Percentiles rank a stretch among this genome's conserved stretches.
Conservation (phyloP, 2,888 invertebrate genomes). For the Druceiella hillmani region DNA sequence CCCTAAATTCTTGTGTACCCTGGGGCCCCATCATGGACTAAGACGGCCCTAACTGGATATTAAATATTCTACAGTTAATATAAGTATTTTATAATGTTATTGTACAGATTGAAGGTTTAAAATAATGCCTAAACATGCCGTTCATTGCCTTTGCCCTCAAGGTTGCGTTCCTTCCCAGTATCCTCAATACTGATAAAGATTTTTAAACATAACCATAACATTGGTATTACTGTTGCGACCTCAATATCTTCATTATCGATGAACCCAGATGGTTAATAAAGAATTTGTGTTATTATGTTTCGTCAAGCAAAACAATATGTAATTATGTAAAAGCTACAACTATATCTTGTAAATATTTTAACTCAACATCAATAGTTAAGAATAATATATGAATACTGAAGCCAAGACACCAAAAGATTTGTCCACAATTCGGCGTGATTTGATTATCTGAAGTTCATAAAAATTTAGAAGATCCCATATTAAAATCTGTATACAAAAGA, state of each 20-base stretch:
- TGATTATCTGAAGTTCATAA: conserved; percentile 6
- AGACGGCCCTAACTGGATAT: no score
- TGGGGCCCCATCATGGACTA: no score
- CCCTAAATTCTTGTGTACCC: no score
- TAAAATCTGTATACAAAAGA: conserved; percentile 9
- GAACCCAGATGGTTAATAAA: conserved; percentile 10
- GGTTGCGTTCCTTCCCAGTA: conserved; percentile 8
- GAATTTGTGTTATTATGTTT: conserved; percentile 9
- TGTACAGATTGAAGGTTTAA: conserved; percentile 9
- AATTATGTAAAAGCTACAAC: conserved; percentile 9
- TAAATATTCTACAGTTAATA: conserved; percentile 10
- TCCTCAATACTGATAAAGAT: conserved; percentile 10
- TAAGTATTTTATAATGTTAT: conserved; percentile 10
- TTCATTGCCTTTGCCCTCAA: no score
- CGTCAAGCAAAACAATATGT: conserved; percentile 9
- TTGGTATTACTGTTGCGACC: conserved; percentile 11
- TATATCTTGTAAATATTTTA: conserved; percentile 11
- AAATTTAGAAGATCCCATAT: conserved; percentile 11
- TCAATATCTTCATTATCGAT: conserved; percentile 11
- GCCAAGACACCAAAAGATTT: conserved; percentile 6
- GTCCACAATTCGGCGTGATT: neutral
- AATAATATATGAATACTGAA: conserved; percentile 5
- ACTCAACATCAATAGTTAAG: no score
- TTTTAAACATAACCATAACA: conserved; percentile 9
- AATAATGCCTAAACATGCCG: no score